phyloP scores from a whole-genome alignment of 2,113 vertebrate genomes.

The Microtus montanus region DNA sequence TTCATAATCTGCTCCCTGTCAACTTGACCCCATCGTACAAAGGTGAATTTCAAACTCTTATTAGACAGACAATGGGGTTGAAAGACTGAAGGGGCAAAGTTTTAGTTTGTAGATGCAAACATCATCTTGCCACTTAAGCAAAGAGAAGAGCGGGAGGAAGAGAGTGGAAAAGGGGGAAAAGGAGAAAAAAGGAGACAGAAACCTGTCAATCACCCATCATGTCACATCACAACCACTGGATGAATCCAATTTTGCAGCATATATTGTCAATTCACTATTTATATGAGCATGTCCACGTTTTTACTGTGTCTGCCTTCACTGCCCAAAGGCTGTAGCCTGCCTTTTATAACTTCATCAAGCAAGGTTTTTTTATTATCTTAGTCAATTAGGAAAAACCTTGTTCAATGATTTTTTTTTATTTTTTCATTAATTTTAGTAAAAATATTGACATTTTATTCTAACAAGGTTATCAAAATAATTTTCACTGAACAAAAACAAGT shows the following conservation, averaged over 20 bases:
- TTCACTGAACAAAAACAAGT: not conserved
- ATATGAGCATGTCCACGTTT: not conserved
- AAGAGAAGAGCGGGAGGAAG: not conserved
- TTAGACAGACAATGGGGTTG: not conserved
- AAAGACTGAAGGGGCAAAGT: not conserved
- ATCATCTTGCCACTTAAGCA: not conserved
- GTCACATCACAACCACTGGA: not conserved
- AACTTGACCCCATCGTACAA: not conserved
- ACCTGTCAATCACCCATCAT: not conserved
- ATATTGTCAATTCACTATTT: not conserved
- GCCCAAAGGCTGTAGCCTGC: not conserved
- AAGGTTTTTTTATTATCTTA: not conserved
- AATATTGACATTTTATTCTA: conserved; percentile 2
- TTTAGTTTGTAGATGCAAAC: conserved; percentile 35
- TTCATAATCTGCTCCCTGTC: not conserved
- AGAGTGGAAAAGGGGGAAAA: too few relatives aligned
- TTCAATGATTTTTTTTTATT: not conserved
- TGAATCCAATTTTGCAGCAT: not conserved
- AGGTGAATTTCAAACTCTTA: not conserved
- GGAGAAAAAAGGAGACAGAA: too few relatives aligned
- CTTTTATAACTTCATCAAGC: not conserved
- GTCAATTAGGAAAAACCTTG: not conserved
- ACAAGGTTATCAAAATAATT: not conserved
- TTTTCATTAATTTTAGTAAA: not conserved
- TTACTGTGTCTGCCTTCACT: not conserved